Percentiles rank a stretch among this genome's conserved stretches.
Conservation (phyloP, 2,888 invertebrate genomes). For the Nematopogon swammerdamellus region DNA sequence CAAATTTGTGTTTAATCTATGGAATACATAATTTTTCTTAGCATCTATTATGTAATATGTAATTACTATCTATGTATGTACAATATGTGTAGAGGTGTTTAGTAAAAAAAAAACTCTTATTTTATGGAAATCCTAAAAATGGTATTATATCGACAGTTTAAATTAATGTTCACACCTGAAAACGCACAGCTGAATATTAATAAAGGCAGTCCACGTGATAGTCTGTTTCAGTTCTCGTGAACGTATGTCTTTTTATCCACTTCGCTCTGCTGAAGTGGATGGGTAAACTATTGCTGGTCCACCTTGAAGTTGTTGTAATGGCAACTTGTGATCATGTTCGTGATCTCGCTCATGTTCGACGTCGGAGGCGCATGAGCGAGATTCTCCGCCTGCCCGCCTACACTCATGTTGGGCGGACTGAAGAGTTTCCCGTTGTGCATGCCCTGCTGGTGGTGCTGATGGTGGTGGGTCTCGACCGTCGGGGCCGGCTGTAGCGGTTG, state of each 20-base stretch:
- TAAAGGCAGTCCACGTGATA: too few relatives aligned
- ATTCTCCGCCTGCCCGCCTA: constrained; percentile 32
- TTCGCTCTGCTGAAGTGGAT: constrained; percentile 35
- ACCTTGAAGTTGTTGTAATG: constrained; percentile 46
- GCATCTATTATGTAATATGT: too few relatives aligned
- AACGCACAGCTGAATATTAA: too few relatives aligned
- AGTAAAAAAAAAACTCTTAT: too few relatives aligned
- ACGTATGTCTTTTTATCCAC: constrained; percentile 40
- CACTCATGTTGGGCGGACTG: constrained; percentile 27
- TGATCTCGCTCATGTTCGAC: constrained; percentile 36
- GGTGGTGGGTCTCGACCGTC: constrained; percentile 25
- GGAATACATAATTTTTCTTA: too few relatives aligned
- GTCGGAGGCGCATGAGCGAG: constrained; percentile 29
- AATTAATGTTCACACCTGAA: too few relatives aligned
- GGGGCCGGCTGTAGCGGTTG: constrained; percentile 17
- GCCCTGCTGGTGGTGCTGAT: constrained; percentile 20
- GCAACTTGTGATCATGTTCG: constrained; percentile 32
- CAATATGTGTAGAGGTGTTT: too few relatives aligned
- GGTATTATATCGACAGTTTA: too few relatives aligned
- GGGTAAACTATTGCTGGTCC: constrained; percentile 40
- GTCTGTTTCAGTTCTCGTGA: too few relatives aligned
- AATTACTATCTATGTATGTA: too few relatives aligned
- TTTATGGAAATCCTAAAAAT: too few relatives aligned
- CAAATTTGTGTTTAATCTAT: too few relatives aligned
- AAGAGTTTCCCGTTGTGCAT: constrained; percentile 32